Conservation (phyloP, 1,140 invertebrate genomes). For the Philopotamus ludificatus region DNA sequence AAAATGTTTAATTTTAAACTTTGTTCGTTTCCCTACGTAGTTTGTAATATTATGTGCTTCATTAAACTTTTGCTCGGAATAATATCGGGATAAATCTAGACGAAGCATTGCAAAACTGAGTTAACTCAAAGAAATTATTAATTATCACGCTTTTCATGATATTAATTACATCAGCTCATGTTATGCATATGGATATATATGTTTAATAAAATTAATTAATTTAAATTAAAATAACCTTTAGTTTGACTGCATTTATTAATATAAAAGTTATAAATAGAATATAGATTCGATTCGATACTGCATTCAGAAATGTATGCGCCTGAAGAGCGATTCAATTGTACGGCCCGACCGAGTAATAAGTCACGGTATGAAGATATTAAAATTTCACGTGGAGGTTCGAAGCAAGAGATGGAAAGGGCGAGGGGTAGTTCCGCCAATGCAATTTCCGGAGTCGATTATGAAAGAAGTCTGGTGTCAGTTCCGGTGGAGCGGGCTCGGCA, state of each 20-base stretch:
- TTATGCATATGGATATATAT: too few species aligned
- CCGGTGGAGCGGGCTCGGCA: slow-evolving; percentile 14
- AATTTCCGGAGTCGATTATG: slow-evolving; percentile 40
- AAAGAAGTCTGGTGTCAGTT: slow-evolving; percentile 36
- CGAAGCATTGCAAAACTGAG: too few species aligned
- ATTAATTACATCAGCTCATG: too few species aligned
- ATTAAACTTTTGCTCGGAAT: slow-evolving; percentile 19
- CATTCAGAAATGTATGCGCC: not conserved
- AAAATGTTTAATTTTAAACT: slow-evolving; percentile 23
- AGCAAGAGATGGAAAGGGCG: not conserved
- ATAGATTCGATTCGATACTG: not conserved
- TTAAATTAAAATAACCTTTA: not conserved
- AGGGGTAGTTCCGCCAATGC: slow-evolving; percentile 24
- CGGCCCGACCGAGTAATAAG: not conserved
- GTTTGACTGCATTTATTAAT: not conserved
- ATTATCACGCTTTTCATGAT: too few species aligned
- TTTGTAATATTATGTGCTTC: slow-evolving; percentile 15
- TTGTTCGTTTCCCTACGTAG: slow-evolving; percentile 16
- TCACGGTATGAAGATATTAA: slow-evolving; percentile 1
- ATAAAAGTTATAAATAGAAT: not conserved
- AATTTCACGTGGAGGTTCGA: slow-evolving; percentile 1
- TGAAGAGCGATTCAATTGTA: not conserved
- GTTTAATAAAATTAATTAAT: too few species aligned
- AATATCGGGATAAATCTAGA: not conserved
- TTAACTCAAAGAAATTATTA: too few species aligned